Percentiles rank a stretch among this genome's conserved stretches.
Evolutionary conservation across 2,797 vertebrate species (phyloP).

Genomic region (Gouania willdenowi): DNA sequence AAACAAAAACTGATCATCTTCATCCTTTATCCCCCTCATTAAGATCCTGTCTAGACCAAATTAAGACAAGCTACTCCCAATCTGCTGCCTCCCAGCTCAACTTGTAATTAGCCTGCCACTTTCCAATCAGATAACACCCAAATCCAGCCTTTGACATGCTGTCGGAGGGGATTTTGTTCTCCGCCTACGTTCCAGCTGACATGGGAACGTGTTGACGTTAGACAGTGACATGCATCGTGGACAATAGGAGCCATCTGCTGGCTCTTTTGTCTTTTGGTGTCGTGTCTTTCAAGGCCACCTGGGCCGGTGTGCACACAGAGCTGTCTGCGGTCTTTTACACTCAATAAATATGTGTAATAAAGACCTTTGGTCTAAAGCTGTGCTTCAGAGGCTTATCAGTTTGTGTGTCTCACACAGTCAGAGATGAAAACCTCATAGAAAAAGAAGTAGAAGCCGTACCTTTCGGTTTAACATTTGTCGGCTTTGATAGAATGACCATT

Average conservation of each 20-base stretch:
- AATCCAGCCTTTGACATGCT: constrained; percentile 48
- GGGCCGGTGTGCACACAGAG: constrained; percentile 40
- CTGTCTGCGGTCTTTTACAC: constrained; percentile 44
- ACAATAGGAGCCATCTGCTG: constrained; percentile 72
- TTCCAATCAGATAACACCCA: constrained; percentile 58
- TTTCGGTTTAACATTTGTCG: background rate
- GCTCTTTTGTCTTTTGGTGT: constrained; percentile 52
- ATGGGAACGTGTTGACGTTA: constrained; percentile 66
- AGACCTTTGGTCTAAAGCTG: constrained; percentile 3
- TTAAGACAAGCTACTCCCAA: constrained; percentile 31
- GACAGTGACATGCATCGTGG: constrained; percentile 47
- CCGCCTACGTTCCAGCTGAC: constrained; percentile 47
- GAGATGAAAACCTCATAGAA: constrained; percentile 1
- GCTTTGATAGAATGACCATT: background rate
- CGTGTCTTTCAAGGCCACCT: constrained; percentile 61
- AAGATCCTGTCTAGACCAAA: constrained; percentile 50
- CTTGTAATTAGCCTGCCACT: constrained; percentile 53
- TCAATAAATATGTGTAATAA: constrained; percentile 34
- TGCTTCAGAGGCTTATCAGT: constrained; percentile 22
- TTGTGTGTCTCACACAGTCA: constrained; percentile 6
- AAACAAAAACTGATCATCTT: constrained; percentile 21
- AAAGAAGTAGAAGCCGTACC: background rate
- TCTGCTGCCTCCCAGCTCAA: constrained; percentile 32
- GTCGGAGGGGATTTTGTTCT: constrained; percentile 23
- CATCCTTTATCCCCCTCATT: constrained; percentile 43